Conservation (phyloP, 2,113 vertebrate genomes). For the Falcunculus frontatus region DNA sequence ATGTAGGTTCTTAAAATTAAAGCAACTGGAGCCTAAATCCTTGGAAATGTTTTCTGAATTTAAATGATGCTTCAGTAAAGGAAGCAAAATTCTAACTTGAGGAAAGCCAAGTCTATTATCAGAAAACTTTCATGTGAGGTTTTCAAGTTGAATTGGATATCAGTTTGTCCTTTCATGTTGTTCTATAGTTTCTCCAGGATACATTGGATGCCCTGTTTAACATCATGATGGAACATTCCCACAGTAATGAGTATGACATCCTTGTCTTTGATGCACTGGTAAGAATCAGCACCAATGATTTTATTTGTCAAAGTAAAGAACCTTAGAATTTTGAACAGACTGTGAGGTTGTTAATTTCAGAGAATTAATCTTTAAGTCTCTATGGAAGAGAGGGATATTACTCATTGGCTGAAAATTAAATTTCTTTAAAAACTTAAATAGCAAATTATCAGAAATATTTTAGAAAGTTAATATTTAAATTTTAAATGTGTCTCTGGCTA, state of each 20-base stretch:
- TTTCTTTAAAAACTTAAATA: neutral
- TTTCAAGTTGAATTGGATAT: neutral
- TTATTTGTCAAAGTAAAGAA: neutral
- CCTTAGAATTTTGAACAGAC: neutral
- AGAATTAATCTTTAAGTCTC: neutral
- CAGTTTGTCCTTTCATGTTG: neutral
- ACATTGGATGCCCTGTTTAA: constrained; percentile 95
- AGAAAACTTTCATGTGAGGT: neutral
- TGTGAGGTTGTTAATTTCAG: neutral
- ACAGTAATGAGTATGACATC: constrained; percentile 91
- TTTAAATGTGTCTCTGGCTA: neutral
- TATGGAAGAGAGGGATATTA: neutral
- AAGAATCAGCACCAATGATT: constrained; percentile 36
- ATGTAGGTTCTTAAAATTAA: neutral
- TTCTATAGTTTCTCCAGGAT: constrained; percentile 89
- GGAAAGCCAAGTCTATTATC: neutral
- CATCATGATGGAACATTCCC: constrained; percentile 98
- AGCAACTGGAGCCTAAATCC: neutral
- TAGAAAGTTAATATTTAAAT: neutral
- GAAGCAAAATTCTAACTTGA: neutral
- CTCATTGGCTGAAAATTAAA: neutral
- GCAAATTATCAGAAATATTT: neutral
- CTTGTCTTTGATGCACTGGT: constrained; percentile 98
- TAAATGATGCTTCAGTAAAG: neutral
- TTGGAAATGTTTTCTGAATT: neutral